Conservation (phyloP, 2,888 invertebrate genomes). For the Pyrocoelia pectoralis region DNA sequence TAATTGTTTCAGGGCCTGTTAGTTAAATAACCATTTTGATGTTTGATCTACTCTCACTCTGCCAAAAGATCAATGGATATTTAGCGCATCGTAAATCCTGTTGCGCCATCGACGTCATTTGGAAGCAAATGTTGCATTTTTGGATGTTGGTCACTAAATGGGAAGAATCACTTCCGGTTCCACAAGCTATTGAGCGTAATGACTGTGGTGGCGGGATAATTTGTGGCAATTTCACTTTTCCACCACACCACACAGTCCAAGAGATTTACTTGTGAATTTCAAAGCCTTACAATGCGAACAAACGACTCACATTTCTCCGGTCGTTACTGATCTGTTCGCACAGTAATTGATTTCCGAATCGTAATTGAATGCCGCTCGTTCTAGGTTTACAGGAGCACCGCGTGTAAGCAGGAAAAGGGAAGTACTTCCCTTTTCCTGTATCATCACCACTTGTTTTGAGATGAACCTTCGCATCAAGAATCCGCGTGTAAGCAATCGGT, state of each 20-base stretch:
- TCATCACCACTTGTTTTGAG: too few species aligned
- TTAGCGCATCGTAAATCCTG: too few species aligned
- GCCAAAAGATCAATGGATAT: too few species aligned
- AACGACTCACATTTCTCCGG: constrained; percentile 34
- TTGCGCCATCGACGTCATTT: not conserved
- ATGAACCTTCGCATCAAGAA: too few species aligned
- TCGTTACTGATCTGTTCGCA: constrained; percentile 31
- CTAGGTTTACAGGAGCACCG: constrained; percentile 25
- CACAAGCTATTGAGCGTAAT: constrained; percentile 7
- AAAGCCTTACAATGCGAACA: constrained; percentile 19
- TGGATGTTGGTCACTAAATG: constrained; percentile 5
- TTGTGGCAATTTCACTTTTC: constrained; percentile 14
- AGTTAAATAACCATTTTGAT: too few species aligned
- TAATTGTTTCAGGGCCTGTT: too few species aligned
- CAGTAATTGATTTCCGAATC: constrained; percentile 40
- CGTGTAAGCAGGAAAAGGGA: too few species aligned
- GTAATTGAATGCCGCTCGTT: constrained; percentile 38
- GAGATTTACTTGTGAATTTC: not conserved
- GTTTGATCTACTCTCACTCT: too few species aligned
- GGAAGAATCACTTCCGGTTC: constrained; percentile 6
- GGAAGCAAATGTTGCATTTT: constrained; percentile 4
- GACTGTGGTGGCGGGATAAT: constrained; percentile 11
- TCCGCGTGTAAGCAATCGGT: too few species aligned
- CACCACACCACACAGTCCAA: constrained; percentile 7
- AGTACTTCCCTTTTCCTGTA: too few species aligned